Evolutionary conservation across 2,888 invertebrate species (phyloP).

Genomic region (Lomographa bimaculata): DNA sequence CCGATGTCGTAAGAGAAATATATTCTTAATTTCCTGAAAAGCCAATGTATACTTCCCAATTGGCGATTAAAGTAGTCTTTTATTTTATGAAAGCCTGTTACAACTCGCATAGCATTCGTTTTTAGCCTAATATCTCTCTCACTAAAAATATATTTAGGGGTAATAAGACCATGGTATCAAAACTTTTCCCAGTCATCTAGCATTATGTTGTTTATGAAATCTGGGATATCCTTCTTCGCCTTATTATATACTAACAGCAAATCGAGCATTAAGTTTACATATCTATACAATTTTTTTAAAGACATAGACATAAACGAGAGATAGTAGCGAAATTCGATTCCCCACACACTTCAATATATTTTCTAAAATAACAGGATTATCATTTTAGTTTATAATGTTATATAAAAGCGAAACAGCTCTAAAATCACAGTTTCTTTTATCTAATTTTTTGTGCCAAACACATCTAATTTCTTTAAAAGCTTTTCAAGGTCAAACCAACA

Average conservation of each 20-base stretch:
- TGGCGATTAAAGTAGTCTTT: conserved; percentile 6
- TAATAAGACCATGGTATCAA: conserved; percentile 6
- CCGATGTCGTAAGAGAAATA: conserved; percentile 19
- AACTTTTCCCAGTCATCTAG: conserved; percentile 4
- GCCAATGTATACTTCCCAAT: conserved; percentile 11
- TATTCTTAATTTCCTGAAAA: conserved; percentile 10
- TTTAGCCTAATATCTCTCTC: conserved; percentile 7
- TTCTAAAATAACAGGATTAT: conserved; percentile 8
- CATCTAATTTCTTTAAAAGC: too few relatives aligned
- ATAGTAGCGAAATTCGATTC: not conserved
- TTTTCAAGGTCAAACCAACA: too few relatives aligned
- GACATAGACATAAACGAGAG: conserved; percentile 14
- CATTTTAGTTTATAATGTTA: conserved; percentile 10
- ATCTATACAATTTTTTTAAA: not conserved
- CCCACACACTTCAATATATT: not conserved
- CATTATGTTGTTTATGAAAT: conserved; percentile 3
- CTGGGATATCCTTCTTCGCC: conserved; percentile 19
- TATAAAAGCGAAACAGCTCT: conserved; percentile 11
- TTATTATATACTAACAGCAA: conserved; percentile 9
- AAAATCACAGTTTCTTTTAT: not conserved
- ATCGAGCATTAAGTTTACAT: conserved; percentile 1
- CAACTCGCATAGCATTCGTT: conserved; percentile 14
- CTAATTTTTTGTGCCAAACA: not conserved
- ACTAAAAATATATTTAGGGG: not conserved
- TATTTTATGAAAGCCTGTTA: conserved; percentile 12